Evolutionary conservation across 2,888 invertebrate genomes (phyloP).

Genomic region (Luffia ferchaultella): DNA sequence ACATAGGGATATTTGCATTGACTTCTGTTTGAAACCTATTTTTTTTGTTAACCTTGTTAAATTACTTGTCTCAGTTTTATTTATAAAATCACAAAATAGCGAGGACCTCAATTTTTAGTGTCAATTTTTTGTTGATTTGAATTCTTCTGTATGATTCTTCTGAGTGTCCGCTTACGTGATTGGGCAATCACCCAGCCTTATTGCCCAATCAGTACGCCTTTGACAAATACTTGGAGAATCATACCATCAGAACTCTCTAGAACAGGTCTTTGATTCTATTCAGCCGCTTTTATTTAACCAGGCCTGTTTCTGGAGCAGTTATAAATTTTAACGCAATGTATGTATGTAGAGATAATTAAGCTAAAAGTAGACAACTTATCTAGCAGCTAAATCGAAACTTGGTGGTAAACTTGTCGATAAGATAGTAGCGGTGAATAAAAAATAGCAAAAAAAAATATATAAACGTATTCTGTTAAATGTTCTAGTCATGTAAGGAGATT

Average conservation of each 20-base stretch:
- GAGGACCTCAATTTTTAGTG: constrained; percentile 59
- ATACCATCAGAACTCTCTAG: constrained; percentile 37
- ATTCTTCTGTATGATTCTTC: constrained; percentile 43
- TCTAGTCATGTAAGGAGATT: constrained; percentile 53
- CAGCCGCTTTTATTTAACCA: constrained; percentile 25
- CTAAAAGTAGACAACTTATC: constrained; percentile 42
- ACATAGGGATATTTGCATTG: constrained; percentile 25
- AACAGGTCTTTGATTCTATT: constrained; percentile 28
- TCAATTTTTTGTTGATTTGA: constrained; percentile 55
- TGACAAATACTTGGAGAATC: constrained; percentile 46
- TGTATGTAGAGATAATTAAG: constrained; percentile 63
- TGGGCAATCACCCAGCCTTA: constrained; percentile 79
- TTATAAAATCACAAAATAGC: constrained; percentile 44
- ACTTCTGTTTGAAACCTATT: too few species aligned
- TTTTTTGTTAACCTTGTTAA: constrained; percentile 22
- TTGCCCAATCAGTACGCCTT: constrained; percentile 70
- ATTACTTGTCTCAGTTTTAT: constrained; percentile 20
- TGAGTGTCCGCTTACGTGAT: constrained; percentile 69
- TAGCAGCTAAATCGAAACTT: constrained; percentile 48
- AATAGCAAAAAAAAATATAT: constrained; percentile 48
- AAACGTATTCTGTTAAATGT: constrained; percentile 52
- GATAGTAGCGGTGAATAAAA: constrained; percentile 49
- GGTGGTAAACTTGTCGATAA: constrained; percentile 66
- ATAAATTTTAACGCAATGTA: constrained; percentile 45
- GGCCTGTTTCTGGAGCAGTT: constrained; percentile 34